These are phyloP conservation scores for Oostethus manadensis DNA, from an alignment of 2,113 vertebrate species.

Conservation along the genomic window DNA sequence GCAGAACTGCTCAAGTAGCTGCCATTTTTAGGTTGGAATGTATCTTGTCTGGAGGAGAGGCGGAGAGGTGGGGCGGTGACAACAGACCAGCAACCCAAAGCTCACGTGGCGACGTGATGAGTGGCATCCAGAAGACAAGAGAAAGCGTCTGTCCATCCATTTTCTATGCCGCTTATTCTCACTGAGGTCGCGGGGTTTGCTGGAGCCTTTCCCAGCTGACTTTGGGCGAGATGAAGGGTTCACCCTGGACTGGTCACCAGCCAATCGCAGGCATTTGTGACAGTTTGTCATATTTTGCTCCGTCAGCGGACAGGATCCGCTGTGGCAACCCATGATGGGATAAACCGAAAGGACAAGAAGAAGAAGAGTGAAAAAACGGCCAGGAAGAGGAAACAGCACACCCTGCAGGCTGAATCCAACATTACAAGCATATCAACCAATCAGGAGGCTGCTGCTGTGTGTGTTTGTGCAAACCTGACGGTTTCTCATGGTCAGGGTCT, in stretches of 20 bases:
- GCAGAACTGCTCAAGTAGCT: slow-evolving; percentile 45
- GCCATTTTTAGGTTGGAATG: slow-evolving; percentile 41
- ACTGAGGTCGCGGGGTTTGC: too few relatives aligned
- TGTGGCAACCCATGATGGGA: too few relatives aligned
- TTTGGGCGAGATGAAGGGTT: too few relatives aligned
- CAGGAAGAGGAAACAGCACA: slow-evolving; percentile 11
- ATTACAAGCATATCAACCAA: slow-evolving; percentile 46
- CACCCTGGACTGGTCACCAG: too few relatives aligned
- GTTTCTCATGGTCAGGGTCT: not conserved
- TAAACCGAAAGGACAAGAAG: too few relatives aligned
- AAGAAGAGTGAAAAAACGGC: too few relatives aligned
- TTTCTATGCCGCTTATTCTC: too few relatives aligned
- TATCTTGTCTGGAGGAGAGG: slow-evolving; percentile 24
- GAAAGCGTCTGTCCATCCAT: too few relatives aligned
- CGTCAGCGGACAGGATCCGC: too few relatives aligned
- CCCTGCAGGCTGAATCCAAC: slow-evolving; percentile 42
- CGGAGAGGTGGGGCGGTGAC: slow-evolving; percentile 6
- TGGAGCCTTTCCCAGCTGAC: too few relatives aligned
- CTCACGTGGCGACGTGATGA: not conserved
- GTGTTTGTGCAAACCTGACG: not conserved
- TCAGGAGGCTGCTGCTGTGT: slow-evolving; percentile 55
- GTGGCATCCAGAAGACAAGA: not conserved
- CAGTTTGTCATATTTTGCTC: too few relatives aligned
- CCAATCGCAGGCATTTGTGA: too few relatives aligned
- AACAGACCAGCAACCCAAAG: slow-evolving; percentile 1